phyloP scores from a whole-genome alignment of 2,888 invertebrate species.

The Drosophila kokeensis region DNA sequence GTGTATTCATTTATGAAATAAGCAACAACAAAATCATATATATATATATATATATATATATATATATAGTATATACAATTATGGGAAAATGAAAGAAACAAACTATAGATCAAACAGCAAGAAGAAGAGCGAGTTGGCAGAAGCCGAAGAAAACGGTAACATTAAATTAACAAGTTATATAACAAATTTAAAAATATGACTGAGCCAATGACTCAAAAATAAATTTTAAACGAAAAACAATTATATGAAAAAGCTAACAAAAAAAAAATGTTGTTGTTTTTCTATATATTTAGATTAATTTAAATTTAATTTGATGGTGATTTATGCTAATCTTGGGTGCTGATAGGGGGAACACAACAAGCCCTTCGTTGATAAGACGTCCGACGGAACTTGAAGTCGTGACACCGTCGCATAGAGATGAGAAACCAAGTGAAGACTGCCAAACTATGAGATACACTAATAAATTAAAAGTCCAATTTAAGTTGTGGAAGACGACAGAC shows the following conservation, averaged over 20 bases:
- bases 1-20: conserved; percentile 57
- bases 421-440: not conserved
- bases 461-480: not conserved
- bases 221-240: conserved; percentile 72
- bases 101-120: conserved; percentile 35
- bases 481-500: not conserved
- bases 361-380: not conserved
- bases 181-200: conserved; percentile 78
- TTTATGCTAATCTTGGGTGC: not conserved
- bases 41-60: conserved; percentile 6
- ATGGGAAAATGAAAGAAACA: conserved; percentile 31
- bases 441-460: not conserved
- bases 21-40: conserved; percentile 24
- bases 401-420: not conserved
- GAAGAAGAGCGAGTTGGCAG: conserved; percentile 4
- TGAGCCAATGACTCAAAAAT: conserved; percentile 84
- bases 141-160: conserved; percentile 35
- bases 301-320: not conserved
- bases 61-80: conserved; percentile 34
- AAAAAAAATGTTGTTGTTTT: not conserved
- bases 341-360: not conserved
- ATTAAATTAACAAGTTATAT: conserved; percentile 57
- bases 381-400: not conserved
- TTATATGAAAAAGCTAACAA: conserved; percentile 43
- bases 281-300: not conserved